Evolutionary conservation across 2,888 invertebrate genomes (phyloP).

Genomic region (Epistrophe grossulariae): DNA sequence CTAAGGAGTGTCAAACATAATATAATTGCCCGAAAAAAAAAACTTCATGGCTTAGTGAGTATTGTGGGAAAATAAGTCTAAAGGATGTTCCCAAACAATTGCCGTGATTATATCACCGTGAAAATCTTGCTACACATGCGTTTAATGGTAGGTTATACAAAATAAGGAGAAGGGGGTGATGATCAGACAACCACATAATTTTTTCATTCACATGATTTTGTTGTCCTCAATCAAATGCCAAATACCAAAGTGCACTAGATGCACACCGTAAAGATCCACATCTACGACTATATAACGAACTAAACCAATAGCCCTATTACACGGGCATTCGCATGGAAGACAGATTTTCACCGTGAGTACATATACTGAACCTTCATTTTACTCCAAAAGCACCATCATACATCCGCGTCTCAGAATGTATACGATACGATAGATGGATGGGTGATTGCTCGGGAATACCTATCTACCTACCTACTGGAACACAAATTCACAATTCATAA

Average conservation of each 20-base stretch:
- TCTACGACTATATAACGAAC: not conserved
- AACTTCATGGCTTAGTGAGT: conserved; percentile 1
- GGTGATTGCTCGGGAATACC: not conserved
- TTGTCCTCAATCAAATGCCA: conserved; percentile 31
- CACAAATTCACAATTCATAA: conserved; percentile 33
- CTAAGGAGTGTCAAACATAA: not conserved
- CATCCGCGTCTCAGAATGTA: not conserved
- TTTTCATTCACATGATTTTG: conserved; percentile 40
- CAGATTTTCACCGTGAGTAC: conserved; percentile 16
- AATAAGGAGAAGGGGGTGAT: conserved; percentile 3
- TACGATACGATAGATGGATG: conserved; percentile 4
- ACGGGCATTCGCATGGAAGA: conserved; percentile 38
- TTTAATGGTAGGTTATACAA: not conserved
- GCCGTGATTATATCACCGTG: conserved; percentile 40
- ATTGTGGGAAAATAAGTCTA: not conserved
- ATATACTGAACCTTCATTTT: not conserved
- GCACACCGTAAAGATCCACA: conserved; percentile 32
- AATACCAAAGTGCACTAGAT: conserved; percentile 20
- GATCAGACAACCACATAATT: not conserved
- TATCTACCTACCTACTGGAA: not conserved
- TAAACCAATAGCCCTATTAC: conserved; percentile 16
- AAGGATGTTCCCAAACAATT: not conserved
- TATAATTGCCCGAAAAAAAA: not conserved
- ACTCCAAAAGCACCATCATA: conserved; percentile 5
- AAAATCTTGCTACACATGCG: conserved; percentile 48